These are phyloP conservation scores for Platycheirus albimanus DNA, from an alignment of 2,888 invertebrate species.

Conservation along the genomic window DNA sequence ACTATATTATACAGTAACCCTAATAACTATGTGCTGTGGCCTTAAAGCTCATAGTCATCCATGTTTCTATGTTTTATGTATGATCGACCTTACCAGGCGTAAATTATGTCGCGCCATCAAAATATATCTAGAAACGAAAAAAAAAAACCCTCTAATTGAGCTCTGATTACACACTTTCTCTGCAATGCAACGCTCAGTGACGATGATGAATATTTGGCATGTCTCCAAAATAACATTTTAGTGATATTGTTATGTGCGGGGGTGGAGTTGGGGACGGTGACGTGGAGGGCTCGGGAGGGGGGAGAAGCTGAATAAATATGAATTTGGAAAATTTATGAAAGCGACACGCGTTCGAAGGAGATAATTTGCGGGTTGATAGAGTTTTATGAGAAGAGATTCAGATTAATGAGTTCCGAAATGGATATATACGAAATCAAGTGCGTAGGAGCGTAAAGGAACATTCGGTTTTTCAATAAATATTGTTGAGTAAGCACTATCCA, in stretches of 20 bases:
- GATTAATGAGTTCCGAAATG: slow-evolving; percentile 25
- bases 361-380: slow-evolving; percentile 41
- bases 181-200: neutral
- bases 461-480: too few relatives aligned
- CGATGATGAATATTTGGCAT: slow-evolving; percentile 56
- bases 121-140: too few relatives aligned
- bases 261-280: too few relatives aligned
- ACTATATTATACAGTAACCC: neutral
- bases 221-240: slow-evolving; percentile 43
- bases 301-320: neutral
- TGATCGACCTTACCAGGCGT: slow-evolving; percentile 8
- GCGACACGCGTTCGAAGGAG: slow-evolving; percentile 11
- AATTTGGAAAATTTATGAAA: slow-evolving; percentile 53
- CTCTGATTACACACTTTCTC: slow-evolving; percentile 56
- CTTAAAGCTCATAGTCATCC: slow-evolving; percentile 6
- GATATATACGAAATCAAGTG: slow-evolving; percentile 18
- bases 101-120: slow-evolving; percentile 44
- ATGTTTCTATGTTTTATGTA: slow-evolving; percentile 18
- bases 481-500: neutral
- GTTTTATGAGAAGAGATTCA: slow-evolving; percentile 28
- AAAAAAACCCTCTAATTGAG: slow-evolving; percentile 29
- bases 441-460: slow-evolving; percentile 13
- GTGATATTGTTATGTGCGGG: too few relatives aligned
- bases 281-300: too few relatives aligned
- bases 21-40: neutral